Evolutionary conservation across 2,113 vertebrate genomes (phyloP).

Genomic region (Centropristis striata): DNA sequence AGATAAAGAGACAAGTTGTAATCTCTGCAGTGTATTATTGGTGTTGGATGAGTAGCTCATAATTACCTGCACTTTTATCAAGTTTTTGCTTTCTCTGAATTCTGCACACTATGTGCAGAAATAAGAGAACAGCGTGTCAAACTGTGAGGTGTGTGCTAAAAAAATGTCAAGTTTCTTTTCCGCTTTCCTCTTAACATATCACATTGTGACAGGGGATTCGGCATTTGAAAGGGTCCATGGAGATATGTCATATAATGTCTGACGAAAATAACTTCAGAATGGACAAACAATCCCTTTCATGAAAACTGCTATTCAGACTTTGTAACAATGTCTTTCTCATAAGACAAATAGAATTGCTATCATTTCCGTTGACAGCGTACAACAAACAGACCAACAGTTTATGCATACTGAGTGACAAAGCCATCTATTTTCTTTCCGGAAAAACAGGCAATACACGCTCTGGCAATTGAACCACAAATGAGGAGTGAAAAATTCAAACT

Average conservation of each 20-base stretch:
- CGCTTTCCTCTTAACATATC: conserved; percentile 68
- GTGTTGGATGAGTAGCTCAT: conserved; percentile 58
- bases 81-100: conserved; percentile 38
- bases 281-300: conserved; percentile 71
- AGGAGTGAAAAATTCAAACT: conserved; percentile 82
- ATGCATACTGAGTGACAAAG: conserved; percentile 85
- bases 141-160: conserved; percentile 9
- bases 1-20: conserved; percentile 64
- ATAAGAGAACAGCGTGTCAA: conserved; percentile 16
- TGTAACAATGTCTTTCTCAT: conserved; percentile 73
- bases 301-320: conserved; percentile 73
- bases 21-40: conserved; percentile 50
- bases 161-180: conserved; percentile 49
- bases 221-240: conserved; percentile 54
- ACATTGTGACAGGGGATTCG: conserved; percentile 50
- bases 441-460: conserved; percentile 80
- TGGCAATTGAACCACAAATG: conserved; percentile 84
- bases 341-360: conserved; percentile 82
- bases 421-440: conserved; percentile 81
- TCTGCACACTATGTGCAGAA: not conserved
- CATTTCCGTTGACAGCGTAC: conserved; percentile 81
- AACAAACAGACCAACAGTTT: conserved; percentile 78
- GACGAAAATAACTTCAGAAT: conserved; percentile 77
- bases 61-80: conserved; percentile 67
- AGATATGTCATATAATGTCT: conserved; percentile 64